Base-by-base conservation (phyloP, 2,888 invertebrate species). In the Alloplasta piceator region DNA sequence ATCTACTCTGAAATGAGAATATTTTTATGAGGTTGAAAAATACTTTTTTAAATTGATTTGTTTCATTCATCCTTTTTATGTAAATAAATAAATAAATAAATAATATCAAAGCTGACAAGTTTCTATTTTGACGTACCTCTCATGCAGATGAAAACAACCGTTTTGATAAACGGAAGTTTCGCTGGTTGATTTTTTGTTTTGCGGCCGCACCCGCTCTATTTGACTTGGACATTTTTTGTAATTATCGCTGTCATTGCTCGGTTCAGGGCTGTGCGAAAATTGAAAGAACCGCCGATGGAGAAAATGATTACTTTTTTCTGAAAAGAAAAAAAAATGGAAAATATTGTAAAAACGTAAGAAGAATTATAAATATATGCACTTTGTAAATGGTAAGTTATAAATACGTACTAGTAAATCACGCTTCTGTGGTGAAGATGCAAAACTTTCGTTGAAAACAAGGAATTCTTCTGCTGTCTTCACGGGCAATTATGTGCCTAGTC, bases 281-380 rank as follows among this genome's bases (percentile, higher is more conserved):
- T 43, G 2, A 6, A 6, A 43, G 9, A 26, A 4, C 56, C 58
- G 12, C 6, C 16, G 6, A 68, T 58, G 2, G 9, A 26, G 5
- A 43, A 56, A 1, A n/a, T 56, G n/a, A 68, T 56, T 6, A 56
- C 4, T n/a, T 6, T 56, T 56, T 58, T 68, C 68, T 68, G 26
- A 3, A 68, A 68, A 6, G 26, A 41, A 5, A 10, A 50, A 67
- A 12, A 16, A 6, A 41, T 38, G 41, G 14, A 4, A 55, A 50
- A 10, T 16, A 55, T 41, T 9, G 26, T 26, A 6, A 50, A 50
- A n/a, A 6, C 0, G 6, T 12, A 52, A 12, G n/a, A 52, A 6
- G 6, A 52, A 12, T 52, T 52, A 12, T 52, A 26, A 7, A 5
- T 46, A 10, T 39, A 66, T 9, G 39, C 26, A 26, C 26, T 26